Evolutionary conservation across 2,888 invertebrate genomes (phyloP).

Genomic region (Carabus problematicus): DNA sequence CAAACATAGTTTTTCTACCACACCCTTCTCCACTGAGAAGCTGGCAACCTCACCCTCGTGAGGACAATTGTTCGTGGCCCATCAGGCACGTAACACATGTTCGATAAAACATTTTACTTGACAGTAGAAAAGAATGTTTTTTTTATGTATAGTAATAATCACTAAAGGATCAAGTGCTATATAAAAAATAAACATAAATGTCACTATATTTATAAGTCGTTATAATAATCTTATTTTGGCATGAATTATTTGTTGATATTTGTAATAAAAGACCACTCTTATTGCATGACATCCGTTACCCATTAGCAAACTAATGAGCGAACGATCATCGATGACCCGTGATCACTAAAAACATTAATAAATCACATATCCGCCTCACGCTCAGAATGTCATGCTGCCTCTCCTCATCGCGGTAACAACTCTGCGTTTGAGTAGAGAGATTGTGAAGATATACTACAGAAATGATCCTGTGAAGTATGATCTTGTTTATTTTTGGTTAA

Average conservation of each 20-base stretch:
- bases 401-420: conserved; percentile 68
- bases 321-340: conserved; percentile 56
- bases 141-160: too few species aligned
- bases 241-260: conserved; percentile 1
- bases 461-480: conserved; percentile 71
- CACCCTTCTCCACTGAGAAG: too few species aligned
- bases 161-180: too few species aligned
- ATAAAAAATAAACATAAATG: too few species aligned
- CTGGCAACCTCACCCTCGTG: too few species aligned
- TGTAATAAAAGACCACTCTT: conserved; percentile 51
- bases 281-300: conserved; percentile 50
- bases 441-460: conserved; percentile 70
- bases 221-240: too few species aligned
- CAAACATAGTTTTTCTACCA: too few species aligned
- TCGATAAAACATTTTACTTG: too few species aligned
- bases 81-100: too few species aligned
- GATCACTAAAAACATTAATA: conserved; percentile 36
- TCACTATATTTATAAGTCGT: too few species aligned
- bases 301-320: conserved; percentile 44
- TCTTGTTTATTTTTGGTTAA: conserved; percentile 47
- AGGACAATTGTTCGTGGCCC: too few species aligned
- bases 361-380: conserved; percentile 59
- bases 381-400: conserved; percentile 61
- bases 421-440: conserved; percentile 62
- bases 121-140: too few species aligned